phyloP scores from a whole-genome alignment of 2,888 invertebrate species.

The Drosophila diplacantha region DNA sequence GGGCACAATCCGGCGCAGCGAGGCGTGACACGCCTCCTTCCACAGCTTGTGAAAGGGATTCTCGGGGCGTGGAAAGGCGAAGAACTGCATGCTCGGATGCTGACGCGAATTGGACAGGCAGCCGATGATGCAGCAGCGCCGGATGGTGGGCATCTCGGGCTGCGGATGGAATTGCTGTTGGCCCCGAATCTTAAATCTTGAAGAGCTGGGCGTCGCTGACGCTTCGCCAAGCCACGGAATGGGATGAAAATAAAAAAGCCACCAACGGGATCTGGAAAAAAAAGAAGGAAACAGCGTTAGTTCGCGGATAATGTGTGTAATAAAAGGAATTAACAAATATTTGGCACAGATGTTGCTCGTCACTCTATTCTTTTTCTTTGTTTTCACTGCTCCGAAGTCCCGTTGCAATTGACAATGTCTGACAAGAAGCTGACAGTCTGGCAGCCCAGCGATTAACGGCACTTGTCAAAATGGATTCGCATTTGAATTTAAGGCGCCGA shows the following conservation, averaged over 20 bases:
- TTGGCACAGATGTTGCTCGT: neutral
- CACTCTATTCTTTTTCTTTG: too few relatives aligned
- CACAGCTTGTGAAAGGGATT: constrained; percentile 74
- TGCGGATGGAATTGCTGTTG: constrained; percentile 42
- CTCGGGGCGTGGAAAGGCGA: constrained; percentile 75
- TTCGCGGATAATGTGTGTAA: neutral
- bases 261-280: constrained; percentile 15
- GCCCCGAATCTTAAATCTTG: constrained; percentile 53
- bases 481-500: neutral
- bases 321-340: neutral
- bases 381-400: constrained; percentile 10
- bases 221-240: constrained; percentile 55
- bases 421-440: neutral
- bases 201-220: constrained; percentile 54
- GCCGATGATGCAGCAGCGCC: constrained; percentile 76
- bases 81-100: constrained; percentile 75
- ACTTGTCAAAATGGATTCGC: neutral
- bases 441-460: neutral
- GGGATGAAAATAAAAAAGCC: constrained; percentile 39
- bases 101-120: constrained; percentile 75
- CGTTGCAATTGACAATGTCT: neutral
- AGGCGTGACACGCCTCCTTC: constrained; percentile 76
- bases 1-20: constrained; percentile 73
- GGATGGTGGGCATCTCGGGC: constrained; percentile 73
- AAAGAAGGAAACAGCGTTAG: neutral